Evolutionary conservation across 2,797 vertebrate genomes (phyloP), one percentile per base, ranked within the genome.

Genomic region (Coilia nasus): DNA sequence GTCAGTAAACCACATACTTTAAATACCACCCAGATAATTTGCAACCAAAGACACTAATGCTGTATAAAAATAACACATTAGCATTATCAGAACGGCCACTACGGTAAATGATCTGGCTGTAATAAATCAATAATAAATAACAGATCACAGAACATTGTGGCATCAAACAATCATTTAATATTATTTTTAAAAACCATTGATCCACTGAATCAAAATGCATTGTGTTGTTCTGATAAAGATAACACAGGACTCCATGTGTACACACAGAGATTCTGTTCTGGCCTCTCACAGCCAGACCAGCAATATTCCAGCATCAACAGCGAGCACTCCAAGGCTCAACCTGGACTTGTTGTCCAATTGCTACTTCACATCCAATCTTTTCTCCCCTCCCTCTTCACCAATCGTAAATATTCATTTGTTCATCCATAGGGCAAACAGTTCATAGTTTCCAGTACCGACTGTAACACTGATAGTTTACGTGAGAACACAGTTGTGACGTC

Each of bases 171-270:
- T 78, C 35, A 17, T 78, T 78, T 78, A 78, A 44, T 78, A 78
- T 78, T 78, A 41, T 78, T 44, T 71, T 78, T 78, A 44, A 78
- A n/a, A 78, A 78, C 35, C 71, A 78, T 44, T 78, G 35, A 78
- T 78, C 71, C 71, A 78, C 71, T 78, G 71, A 78, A 78, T 78
- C 71, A 78, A 78, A 78, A 78, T 78, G 71, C 11, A 60, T 14
- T 83, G 28, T 47, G 67, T 81, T 57, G 21, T 12, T 46, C 11
- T 47, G 31, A 81, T 46, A 35, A 82, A 59, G 59, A 60, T 56
- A 82, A 60, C 84, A 75, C 23, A 62, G 19, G 23, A 21, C 4
- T 78, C 31, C 35, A 19, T 35, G 31, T 41, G 28, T 78, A 41
- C 71, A 21, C 71, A 44, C 6, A 78, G 12, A 78, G 71, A 78